phyloP scores from a whole-genome alignment of 2,888 invertebrate species.

The Drosophila mimetica region DNA sequence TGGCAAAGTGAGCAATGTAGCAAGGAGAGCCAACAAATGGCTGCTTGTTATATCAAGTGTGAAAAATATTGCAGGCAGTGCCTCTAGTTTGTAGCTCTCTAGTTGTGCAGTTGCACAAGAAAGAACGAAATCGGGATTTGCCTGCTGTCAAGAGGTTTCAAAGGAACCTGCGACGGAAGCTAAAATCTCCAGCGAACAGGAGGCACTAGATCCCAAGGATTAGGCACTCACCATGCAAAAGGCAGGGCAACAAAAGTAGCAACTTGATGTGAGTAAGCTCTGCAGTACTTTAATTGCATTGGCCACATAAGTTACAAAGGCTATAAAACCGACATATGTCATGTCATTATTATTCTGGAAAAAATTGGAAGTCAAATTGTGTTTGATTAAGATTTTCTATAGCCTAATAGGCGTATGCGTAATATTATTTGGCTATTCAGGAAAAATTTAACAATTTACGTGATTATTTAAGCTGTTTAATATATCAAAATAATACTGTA shows the following conservation, averaged over 20 bases:
- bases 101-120: slow-evolving; percentile 4
- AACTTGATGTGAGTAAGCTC: slow-evolving; percentile 5
- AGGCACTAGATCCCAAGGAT: slow-evolving; percentile 21
- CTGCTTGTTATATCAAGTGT: slow-evolving; percentile 66
- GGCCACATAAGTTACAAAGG: background rate
- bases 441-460: too few species aligned
- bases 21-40: slow-evolving; percentile 57
- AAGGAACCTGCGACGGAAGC: slow-evolving; percentile 15
- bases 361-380: too few species aligned
- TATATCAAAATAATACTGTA: too few species aligned
- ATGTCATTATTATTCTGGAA: too few species aligned
- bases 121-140: slow-evolving; percentile 37
- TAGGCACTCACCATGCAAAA: slow-evolving; percentile 12
- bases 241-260: background rate
- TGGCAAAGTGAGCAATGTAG: slow-evolving; percentile 56
- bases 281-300: slow-evolving; percentile 13
- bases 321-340: background rate
- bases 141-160: slow-evolving; percentile 29
- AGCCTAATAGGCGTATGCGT: background rate
- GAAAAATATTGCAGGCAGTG: slow-evolving; percentile 57
- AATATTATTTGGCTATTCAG: background rate
- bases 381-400: background rate
- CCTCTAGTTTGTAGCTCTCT: background rate
- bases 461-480: too few species aligned
- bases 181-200: slow-evolving; percentile 12